phyloP scores from a whole-genome alignment of 2,888 invertebrate genomes.

The Euzetes globulus region DNA sequence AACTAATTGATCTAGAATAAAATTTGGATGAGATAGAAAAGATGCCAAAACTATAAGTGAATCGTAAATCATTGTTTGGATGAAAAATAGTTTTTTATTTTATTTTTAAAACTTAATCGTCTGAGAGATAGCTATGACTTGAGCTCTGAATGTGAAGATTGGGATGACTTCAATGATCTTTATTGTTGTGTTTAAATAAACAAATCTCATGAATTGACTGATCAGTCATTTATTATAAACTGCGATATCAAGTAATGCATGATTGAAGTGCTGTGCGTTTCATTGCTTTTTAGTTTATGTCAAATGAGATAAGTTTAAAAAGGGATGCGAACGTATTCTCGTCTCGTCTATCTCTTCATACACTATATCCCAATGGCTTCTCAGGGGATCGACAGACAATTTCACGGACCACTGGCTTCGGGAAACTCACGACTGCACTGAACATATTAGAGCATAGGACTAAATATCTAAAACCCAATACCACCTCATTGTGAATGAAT shows the following conservation, averaged over 20 bases:
- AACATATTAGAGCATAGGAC: neutral
- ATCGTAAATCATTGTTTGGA: slow-evolving; percentile 6
- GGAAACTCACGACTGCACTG: neutral
- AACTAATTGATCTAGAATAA: neutral
- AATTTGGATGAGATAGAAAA: too few relatives aligned
- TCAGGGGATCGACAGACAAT: slow-evolving; percentile 11
- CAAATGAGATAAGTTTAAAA: slow-evolving; percentile 24
- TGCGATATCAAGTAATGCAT: neutral
- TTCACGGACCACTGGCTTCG: slow-evolving; percentile 4
- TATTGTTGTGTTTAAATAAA: neutral
- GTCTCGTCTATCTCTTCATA: slow-evolving; percentile 1
- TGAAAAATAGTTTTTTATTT: neutral
- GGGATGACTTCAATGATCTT: neutral
- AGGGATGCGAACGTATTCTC: neutral
- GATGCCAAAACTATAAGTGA: neutral
- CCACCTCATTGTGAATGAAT: neutral
- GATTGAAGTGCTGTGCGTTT: slow-evolving; percentile 8
- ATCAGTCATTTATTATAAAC: slow-evolving; percentile 2
- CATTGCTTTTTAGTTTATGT: slow-evolving; percentile 15
- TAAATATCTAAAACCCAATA: neutral
- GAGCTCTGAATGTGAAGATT: neutral
- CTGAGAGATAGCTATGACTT: neutral
- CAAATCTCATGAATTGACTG: neutral
- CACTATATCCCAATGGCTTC: slow-evolving; percentile 1
- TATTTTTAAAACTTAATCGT: too few relatives aligned